Conservation (phyloP, 2,113 vertebrate genomes). For the Emberiza fucata region DNA sequence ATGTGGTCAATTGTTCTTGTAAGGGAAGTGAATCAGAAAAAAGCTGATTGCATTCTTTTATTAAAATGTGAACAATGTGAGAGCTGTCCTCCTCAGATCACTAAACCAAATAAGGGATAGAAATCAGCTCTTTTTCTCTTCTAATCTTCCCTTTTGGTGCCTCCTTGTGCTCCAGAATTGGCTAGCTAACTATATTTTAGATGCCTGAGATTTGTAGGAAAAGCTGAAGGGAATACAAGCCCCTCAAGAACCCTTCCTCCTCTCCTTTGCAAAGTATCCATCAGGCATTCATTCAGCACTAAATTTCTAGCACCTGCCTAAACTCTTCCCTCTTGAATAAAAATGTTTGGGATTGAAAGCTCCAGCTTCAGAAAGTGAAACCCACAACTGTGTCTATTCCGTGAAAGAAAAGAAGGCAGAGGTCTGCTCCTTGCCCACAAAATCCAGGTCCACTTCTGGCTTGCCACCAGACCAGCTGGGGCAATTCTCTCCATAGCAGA, state of each 20-base stretch:
- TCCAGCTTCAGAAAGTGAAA: not conserved
- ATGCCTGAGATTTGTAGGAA: not conserved
- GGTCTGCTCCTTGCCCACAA: not conserved
- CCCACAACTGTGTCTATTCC: rapidly evolving
- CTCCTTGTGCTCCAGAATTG: not conserved
- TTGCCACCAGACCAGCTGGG: not conserved
- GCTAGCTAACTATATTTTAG: not conserved
- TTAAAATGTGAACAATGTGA: not conserved
- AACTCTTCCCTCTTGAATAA: not conserved
- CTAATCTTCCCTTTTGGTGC: conserved; percentile 6
- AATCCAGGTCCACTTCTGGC: not conserved
- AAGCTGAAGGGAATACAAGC: not conserved
- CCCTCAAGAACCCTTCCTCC: not conserved
- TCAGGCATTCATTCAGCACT: not conserved
- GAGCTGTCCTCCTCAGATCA: not conserved
- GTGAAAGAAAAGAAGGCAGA: not conserved
- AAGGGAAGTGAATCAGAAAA: not conserved
- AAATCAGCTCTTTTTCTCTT: not conserved
- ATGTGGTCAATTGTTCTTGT: not conserved
- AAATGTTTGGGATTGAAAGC: not conserved
- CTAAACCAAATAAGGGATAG: conserved; percentile 42
- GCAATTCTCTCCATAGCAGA: not conserved
- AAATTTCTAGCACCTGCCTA: not conserved
- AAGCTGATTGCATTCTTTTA: not conserved
- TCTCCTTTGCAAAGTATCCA: not conserved